Conservation (phyloP, 1,140 invertebrate genomes). For the Pentalonia nigronervosa region DNA sequence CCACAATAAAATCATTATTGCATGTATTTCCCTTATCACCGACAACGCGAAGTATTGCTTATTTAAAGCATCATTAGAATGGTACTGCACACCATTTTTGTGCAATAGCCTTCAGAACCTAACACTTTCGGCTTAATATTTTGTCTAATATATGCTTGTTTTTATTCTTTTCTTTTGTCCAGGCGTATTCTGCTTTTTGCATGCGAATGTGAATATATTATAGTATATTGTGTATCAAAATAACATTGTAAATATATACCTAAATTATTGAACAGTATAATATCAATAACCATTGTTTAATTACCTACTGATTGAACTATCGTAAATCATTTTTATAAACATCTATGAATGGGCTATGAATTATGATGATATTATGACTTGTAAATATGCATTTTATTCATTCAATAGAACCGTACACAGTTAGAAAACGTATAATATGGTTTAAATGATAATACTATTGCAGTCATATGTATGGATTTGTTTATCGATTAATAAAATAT, state of each 20-base stretch:
- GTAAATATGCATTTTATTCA: background rate
- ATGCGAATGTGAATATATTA: background rate
- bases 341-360: background rate
- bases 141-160: constrained; percentile 5
- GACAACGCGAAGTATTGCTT: background rate
- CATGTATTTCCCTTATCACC: background rate
- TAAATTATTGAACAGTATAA: background rate
- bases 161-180: background rate
- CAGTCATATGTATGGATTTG: background rate
- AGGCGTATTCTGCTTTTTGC: constrained; percentile 31
- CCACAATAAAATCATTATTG: background rate
- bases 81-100: background rate
- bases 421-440: background rate
- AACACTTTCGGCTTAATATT: background rate
- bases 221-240: background rate
- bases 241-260: background rate
- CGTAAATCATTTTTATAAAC: background rate
- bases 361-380: background rate
- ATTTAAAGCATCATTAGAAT: background rate
- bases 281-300: constrained; percentile 2
- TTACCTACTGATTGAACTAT: constrained; percentile 4
- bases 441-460: background rate
- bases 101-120: background rate
- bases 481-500: background rate
- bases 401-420: background rate